These are phyloP conservation scores for Eremophila alpestris DNA, from an alignment of 2,797 vertebrate species.

Conservation along the genomic window DNA sequence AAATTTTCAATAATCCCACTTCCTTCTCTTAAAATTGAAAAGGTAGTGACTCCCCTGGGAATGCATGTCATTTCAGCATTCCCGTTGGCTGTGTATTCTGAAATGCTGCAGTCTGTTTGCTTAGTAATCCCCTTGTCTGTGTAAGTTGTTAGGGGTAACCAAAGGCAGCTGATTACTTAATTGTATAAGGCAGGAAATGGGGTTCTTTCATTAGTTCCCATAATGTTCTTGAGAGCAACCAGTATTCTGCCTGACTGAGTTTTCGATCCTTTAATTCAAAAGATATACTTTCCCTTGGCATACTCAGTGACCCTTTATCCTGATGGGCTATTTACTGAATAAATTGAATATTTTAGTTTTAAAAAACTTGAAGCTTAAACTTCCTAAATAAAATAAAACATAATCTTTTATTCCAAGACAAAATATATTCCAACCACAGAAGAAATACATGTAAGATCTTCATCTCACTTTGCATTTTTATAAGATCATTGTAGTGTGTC, in stretches of 20 bases:
- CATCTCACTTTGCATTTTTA: background rate
- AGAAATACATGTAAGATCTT: background rate
- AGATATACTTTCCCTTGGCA: slow-evolving; percentile 45
- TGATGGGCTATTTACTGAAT: slow-evolving; percentile 19
- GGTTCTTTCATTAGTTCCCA: slow-evolving; percentile 76
- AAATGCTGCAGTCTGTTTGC: slow-evolving; percentile 71
- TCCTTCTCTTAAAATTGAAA: slow-evolving; percentile 71
- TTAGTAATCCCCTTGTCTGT: slow-evolving; percentile 76
- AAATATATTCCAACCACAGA: background rate
- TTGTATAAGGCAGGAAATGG: slow-evolving; percentile 78
- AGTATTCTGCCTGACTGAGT: slow-evolving; percentile 63
- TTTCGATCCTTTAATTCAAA: slow-evolving; percentile 67
- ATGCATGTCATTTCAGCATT: slow-evolving; percentile 62
- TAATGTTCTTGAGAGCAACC: slow-evolving; percentile 71
- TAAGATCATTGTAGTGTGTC: background rate
- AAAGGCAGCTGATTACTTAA: slow-evolving; percentile 80
- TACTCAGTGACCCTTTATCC: slow-evolving; percentile 31
- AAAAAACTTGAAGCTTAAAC: background rate
- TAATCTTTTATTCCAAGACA: background rate
- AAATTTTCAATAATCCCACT: slow-evolving; percentile 66
- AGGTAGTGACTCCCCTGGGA: slow-evolving; percentile 65
- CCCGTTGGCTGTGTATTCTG: slow-evolving; percentile 64
- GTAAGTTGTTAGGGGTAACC: slow-evolving; percentile 81
- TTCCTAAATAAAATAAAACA: background rate
- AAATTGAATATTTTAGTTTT: background rate